Conservation (phyloP, 2,888 invertebrate species). For the Ornithoptera priamus region DNA sequence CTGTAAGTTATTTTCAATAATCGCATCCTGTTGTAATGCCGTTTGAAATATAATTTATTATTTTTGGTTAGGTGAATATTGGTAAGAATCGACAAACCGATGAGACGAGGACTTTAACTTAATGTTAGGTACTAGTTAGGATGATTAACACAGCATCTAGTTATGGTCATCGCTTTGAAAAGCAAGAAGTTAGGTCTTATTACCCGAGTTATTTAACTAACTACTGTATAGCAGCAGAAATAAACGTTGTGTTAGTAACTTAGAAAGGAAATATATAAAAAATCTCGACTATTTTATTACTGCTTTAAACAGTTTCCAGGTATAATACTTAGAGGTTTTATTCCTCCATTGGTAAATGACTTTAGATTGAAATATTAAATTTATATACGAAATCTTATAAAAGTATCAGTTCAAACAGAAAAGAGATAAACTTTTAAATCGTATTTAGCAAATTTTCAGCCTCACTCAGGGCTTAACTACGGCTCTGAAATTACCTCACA, state of each 20-base stretch:
- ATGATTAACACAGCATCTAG: not conserved
- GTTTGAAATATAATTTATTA: slow-evolving; percentile 21
- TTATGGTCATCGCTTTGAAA: not conserved
- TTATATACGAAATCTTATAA: not conserved
- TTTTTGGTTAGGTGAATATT: not conserved
- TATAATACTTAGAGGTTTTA: no score
- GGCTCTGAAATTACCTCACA: slow-evolving; percentile 8
- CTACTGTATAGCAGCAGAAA: no score
- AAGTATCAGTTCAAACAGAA: not conserved
- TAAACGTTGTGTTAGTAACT: no score
- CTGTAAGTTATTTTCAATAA: slow-evolving; percentile 24
- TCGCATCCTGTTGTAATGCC: slow-evolving; percentile 14
- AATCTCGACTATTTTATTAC: no score
- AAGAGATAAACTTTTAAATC: not conserved
- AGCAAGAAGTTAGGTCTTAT: not conserved
- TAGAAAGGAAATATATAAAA: no score
- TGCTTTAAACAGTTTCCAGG: no score
- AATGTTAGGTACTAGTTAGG: not conserved
- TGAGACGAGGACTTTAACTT: no score
- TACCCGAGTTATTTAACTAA: no score
- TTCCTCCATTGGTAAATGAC: no score
- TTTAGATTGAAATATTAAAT: not conserved
- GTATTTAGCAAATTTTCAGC: not conserved
- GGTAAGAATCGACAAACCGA: not conserved
- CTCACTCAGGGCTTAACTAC: not conserved